Evolutionary conservation across 2,113 vertebrate genomes (phyloP), one percentile per base, ranked within the genome.

Genomic region (Ariopsis seemanni): DNA sequence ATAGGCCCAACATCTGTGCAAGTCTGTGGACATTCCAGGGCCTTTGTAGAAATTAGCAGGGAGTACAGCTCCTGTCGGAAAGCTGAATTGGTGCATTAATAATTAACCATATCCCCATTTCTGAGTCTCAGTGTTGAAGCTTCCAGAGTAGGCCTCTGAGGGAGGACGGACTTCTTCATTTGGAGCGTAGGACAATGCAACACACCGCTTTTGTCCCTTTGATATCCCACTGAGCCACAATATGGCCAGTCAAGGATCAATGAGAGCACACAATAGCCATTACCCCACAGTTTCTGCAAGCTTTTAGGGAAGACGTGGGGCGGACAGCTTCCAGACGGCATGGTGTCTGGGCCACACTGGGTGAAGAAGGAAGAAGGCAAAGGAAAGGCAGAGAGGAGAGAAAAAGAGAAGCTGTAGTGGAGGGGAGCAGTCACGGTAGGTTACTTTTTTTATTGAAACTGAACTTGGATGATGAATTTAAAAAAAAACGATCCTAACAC

Each of bases 241-340:
- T 93, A 92, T 93, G 93, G 93, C 88, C 85, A 90, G 91, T 91
- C 91, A 92, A 88, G 91, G 91, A 93, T 93, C 93, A 93, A 91
- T 91, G 91, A 90, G 90, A 84, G 63, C 85, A 69, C 87, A 93
- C 91, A 93, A 93, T 90, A 85, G 90, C 63, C 83, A 87, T 91
- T 91, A 90, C 85, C 88, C 91, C 58, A 82, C 87, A 89, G 90
- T 84, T 89, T 84, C 90, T 83, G 80, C 58, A 79, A 86, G 89
- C 89, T 88, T 90, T 90, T 86, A 90, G 86, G 88, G 82, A 65
- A 86, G 89, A 85, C 88, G 87, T 74, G 48, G 86, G 88, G 90
- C 82, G 90, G 92, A 91, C 88, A 90, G 91, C 89, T 88, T 90
- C 91, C 90, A 90, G 90, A 90, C 82, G 89, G 90, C 89, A 89